A percentile compares a stretch with the other conserved stretches of the same genome.
Evolutionary conservation across 2,888 invertebrate species (phyloP).

Genomic region (Cephus nigrinus): DNA sequence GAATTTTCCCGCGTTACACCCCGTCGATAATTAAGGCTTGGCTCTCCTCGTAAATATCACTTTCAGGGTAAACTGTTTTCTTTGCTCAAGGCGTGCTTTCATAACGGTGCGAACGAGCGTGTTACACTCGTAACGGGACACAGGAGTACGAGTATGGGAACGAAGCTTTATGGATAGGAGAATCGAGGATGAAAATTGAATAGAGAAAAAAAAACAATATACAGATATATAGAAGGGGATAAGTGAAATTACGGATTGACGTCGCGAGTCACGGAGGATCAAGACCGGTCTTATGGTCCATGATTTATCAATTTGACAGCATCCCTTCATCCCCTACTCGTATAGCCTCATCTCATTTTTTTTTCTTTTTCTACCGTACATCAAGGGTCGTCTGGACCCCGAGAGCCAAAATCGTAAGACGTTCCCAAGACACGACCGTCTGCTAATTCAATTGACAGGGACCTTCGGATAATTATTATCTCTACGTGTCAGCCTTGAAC

Average conservation of each 20-base stretch:
- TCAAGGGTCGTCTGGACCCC: background rate
- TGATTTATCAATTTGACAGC: background rate
- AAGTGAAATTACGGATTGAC: background rate
- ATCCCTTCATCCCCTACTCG: background rate
- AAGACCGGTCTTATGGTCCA: background rate
- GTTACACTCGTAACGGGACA: too few species aligned
- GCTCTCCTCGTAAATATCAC: background rate
- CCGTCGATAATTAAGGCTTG: background rate
- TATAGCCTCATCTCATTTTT: background rate
- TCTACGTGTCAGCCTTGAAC: background rate
- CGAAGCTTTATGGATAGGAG: background rate
- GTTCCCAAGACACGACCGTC: background rate
- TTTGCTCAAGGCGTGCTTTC: background rate
- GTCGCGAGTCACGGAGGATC: background rate
- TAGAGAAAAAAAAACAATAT: too few species aligned
- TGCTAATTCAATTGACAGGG: background rate
- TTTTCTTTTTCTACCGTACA: background rate
- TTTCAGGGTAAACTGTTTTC: background rate
- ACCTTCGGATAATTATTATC: background rate
- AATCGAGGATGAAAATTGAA: background rate
- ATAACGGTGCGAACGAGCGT: background rate
- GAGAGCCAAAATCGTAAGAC: background rate
- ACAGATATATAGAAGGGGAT: background rate
- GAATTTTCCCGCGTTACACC: background rate
- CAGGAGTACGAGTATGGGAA: background rate